A percentile compares a stretch with the other conserved stretches of the same genome.
These are phyloP conservation scores for Habrosyne pyritoides DNA, from an alignment of 2,888 invertebrate species.

Conservation along the genomic window DNA sequence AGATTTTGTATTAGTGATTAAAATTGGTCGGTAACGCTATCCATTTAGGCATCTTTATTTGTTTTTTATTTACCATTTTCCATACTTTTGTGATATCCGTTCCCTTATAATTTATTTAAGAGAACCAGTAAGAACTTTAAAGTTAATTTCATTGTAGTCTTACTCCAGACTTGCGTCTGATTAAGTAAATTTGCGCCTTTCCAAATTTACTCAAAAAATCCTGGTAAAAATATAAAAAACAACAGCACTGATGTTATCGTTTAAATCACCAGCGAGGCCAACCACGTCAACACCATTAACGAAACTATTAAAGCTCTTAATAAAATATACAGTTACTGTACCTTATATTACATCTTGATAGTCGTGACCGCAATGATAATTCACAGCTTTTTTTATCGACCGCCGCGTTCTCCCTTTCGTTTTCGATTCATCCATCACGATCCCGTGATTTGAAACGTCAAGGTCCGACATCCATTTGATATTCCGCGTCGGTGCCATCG, in stretches of 20 bases:
- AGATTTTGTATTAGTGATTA: slow-evolving; percentile 8
- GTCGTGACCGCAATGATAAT: slow-evolving; percentile 12
- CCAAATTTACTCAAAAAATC: neutral
- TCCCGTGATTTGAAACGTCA: slow-evolving; percentile 51
- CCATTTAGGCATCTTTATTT: slow-evolving; percentile 12
- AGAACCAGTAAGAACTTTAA: too few species aligned
- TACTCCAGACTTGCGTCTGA: too few species aligned
- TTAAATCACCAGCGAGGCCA: neutral
- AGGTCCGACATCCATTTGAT: slow-evolving; percentile 53
- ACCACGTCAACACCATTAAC: neutral
- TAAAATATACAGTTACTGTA: neutral
- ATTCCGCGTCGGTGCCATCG: slow-evolving; percentile 62
- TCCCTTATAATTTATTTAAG: neutral
- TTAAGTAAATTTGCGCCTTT: too few species aligned
- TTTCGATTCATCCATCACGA: slow-evolving; percentile 52
- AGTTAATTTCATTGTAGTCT: too few species aligned
- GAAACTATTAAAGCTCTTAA: slow-evolving; percentile 2
- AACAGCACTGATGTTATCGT: neutral
- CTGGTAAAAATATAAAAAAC: neutral
- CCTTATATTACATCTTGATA: neutral
- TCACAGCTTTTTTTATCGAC: slow-evolving; percentile 17
- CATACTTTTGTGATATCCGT: slow-evolving; percentile 10
- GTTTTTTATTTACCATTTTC: slow-evolving; percentile 7
- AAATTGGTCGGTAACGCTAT: slow-evolving; percentile 7
- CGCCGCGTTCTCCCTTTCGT: slow-evolving; percentile 43